A percentile compares a stretch with the other conserved stretches of the same genome.
Evolutionary conservation across 2,113 vertebrate genomes (phyloP).

Genomic region (Cyphomyrus plagiostoma): DNA sequence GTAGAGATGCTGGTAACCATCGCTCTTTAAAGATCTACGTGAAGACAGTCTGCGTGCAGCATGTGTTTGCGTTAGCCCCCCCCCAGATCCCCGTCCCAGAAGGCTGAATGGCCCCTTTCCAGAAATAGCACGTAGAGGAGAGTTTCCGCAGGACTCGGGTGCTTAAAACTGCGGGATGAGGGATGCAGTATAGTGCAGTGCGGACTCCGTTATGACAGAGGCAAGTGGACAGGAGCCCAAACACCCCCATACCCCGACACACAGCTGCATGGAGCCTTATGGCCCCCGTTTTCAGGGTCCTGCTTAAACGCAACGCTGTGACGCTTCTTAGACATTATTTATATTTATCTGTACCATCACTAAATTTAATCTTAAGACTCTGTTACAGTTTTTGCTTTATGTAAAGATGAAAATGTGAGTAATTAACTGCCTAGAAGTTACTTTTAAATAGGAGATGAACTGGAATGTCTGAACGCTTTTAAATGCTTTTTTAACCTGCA

Average conservation of each 20-base stretch:
- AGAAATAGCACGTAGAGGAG: not conserved
- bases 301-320: not conserved
- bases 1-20: not conserved
- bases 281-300: not conserved
- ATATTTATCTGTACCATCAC: not conserved
- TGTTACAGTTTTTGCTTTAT: not conserved
- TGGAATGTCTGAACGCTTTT: not conserved
- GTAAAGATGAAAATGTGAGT: not conserved
- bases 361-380: not conserved
- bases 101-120: not conserved
- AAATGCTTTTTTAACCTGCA: not conserved
- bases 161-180: not conserved
- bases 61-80: not conserved
- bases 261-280: not conserved
- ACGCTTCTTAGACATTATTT: not conserved
- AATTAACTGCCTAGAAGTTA: not conserved
- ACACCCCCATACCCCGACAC: not conserved
- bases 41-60: not conserved
- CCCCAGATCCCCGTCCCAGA: not conserved
- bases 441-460: not conserved
- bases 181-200: not conserved
- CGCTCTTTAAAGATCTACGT: not conserved
- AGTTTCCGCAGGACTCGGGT: not conserved
- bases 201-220: not conserved
- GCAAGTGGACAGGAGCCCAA: not conserved